phyloP scores from a whole-genome alignment of 2,888 invertebrate genomes.

The Parnassius smintheus region DNA sequence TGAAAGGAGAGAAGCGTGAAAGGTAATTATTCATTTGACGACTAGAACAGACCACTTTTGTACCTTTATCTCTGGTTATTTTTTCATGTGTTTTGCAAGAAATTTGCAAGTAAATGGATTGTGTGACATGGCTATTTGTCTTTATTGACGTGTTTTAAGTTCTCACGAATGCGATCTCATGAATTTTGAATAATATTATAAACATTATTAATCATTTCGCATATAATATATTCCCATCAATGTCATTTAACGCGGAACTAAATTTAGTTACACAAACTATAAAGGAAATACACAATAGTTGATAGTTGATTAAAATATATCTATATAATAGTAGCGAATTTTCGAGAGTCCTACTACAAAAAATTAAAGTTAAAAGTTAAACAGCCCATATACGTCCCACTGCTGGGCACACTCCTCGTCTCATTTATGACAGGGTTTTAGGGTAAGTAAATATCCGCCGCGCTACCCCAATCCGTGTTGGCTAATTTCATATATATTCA shows the following conservation, averaged over 20 bases:
- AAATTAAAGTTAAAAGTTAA: slow-evolving; percentile 34
- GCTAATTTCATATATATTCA: no score
- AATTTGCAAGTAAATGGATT: slow-evolving; percentile 80
- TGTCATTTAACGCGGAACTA: slow-evolving; percentile 14
- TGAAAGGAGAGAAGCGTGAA: slow-evolving; percentile 79
- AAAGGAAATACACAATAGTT: slow-evolving; percentile 18
- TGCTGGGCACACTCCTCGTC: no score
- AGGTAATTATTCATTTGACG: slow-evolving; percentile 81
- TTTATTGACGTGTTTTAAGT: slow-evolving; percentile 59
- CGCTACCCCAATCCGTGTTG: no score
- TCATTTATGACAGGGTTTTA: no score
- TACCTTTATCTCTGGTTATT: slow-evolving; percentile 75
- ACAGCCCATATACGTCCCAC: no score
- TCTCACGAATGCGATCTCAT: slow-evolving; percentile 61
- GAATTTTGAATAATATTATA: slow-evolving; percentile 16
- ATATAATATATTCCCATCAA: background rate
- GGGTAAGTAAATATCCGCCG: no score
- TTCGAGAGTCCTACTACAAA: slow-evolving; percentile 32
- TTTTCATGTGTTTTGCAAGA: slow-evolving; percentile 76
- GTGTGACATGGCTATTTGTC: slow-evolving; percentile 76
- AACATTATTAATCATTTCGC: background rate
- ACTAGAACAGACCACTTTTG: slow-evolving; percentile 81
- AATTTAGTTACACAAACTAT: background rate
- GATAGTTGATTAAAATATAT: slow-evolving; percentile 39
- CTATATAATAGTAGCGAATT: slow-evolving; percentile 39